Percentiles rank a stretch among this genome's conserved stretches.
Conservation (phyloP, 2,888 invertebrate genomes). For the Lasioglossum leucozonium region DNA sequence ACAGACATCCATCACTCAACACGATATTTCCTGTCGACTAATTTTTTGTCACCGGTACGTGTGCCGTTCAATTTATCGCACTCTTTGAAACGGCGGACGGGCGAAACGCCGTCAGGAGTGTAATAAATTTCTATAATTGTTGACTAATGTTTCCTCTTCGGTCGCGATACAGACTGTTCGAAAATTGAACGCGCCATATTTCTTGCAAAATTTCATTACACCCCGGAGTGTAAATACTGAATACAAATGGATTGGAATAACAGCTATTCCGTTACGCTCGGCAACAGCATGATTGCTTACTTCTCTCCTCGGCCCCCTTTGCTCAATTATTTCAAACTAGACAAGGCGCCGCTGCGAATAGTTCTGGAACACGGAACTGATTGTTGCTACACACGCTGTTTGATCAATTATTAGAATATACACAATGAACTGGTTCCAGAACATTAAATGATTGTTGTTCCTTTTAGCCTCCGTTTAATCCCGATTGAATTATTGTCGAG, state of each 20-base stretch:
- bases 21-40: background rate
- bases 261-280: slow-evolving; percentile 1
- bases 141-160: background rate
- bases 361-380: background rate
- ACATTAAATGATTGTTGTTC: background rate
- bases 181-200: slow-evolving; percentile 22
- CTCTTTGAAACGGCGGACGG: background rate
- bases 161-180: background rate
- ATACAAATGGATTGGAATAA: slow-evolving; percentile 50
- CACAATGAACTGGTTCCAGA: background rate
- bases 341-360: background rate
- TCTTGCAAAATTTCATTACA: slow-evolving; percentile 51
- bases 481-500: background rate
- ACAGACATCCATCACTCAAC: background rate
- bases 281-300: background rate
- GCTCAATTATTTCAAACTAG: background rate
- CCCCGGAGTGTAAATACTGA: slow-evolving; percentile 27
- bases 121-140: slow-evolving; percentile 8
- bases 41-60: background rate
- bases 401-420: background rate
- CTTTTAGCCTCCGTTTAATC: background rate
- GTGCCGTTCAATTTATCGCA: slow-evolving; percentile 8
- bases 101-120: background rate
- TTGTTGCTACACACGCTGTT: background rate
- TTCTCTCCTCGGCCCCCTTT: background rate